Base-by-base conservation (phyloP, 2,113 vertebrate species). In the Puffinus mauretanicus region DNA sequence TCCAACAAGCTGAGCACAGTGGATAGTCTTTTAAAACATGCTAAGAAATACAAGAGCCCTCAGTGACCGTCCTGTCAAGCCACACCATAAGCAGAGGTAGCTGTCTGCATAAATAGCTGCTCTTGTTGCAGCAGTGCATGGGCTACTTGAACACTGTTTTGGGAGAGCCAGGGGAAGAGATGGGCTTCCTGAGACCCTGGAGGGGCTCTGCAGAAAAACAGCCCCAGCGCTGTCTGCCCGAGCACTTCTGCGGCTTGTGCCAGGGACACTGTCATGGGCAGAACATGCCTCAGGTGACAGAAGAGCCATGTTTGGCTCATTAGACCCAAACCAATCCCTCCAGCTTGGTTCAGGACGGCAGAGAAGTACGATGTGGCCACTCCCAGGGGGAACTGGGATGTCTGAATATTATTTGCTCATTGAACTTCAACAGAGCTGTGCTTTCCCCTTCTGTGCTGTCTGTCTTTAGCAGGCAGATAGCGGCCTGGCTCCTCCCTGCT, bases 11-110 rank as follows among this genome's bases (percentile, higher is more conserved):
- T 58, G 58, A 60, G 79, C 36, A 38, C 42, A 55, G 30, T 17
- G 36, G 30, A 32, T 17, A 32, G 62, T 26, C 16, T 75, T 83
- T 81, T 26, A 40, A 51, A 88, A 40, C 40, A 12, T 10, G 32
- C 76, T 44, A 8, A 34, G 29, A 47, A 72, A 61, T 14, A 20
- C 0, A 2, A n/a, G 58, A 67, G 34, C 32, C 47, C 22, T 11
- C 4, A 1, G 21, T 12, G 54, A 34, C 46, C 1, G 0, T 29
- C 49, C 52, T 9, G 13, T 27, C 32, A 22, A 9, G 64, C 54
- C 11, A 4, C 11, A 5, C 54, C 17, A 9, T 7, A 5, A 55
- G 55, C 52, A 62, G 61, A 65, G 26, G 51, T 55, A 17, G 54
- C 49, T 75, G 38, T 30, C 20, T 52, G 36, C 7, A 0, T 44